A percentile compares a stretch with the other conserved stretches of the same genome.
Evolutionary conservation across 2,888 invertebrate species (phyloP).

Genomic region (Scaptomyza tumidula): DNA sequence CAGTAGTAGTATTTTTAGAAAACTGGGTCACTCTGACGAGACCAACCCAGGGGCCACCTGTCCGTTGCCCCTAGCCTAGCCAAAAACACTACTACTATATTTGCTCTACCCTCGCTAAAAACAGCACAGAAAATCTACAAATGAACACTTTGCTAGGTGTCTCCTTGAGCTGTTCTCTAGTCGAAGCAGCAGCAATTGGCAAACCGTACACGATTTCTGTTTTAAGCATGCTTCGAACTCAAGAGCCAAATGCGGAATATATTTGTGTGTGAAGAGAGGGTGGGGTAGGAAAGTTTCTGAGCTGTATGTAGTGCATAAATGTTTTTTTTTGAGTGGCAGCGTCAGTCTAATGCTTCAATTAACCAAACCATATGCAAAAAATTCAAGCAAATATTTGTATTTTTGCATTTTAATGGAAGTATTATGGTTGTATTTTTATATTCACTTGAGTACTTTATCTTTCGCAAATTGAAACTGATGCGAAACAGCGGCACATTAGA

Average conservation of each 20-base stretch:
- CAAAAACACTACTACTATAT: neutral
- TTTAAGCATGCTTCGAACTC: constrained; percentile 53
- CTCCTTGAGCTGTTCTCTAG: constrained; percentile 50
- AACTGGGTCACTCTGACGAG: constrained; percentile 64
- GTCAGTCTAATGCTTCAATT: constrained; percentile 53
- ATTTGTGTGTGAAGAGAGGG: neutral
- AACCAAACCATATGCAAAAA: constrained; percentile 28
- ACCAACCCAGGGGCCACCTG: constrained; percentile 52
- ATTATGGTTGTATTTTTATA: constrained; percentile 3
- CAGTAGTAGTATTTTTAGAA: constrained; percentile 69
- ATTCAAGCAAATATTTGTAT: constrained; percentile 7
- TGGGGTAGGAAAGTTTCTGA: neutral
- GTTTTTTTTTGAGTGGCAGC: constrained; percentile 22
- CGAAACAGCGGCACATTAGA: constrained; percentile 7
- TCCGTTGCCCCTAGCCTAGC: constrained; percentile 5
- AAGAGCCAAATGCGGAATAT: constrained; percentile 14
- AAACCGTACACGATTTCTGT: constrained; percentile 57
- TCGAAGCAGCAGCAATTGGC: constrained; percentile 44
- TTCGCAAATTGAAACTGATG: constrained; percentile 35
- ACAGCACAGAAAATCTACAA: constrained; percentile 62
- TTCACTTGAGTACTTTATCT: constrained; percentile 4
- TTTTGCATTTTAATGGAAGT: constrained; percentile 20
- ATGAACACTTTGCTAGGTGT: constrained; percentile 66
- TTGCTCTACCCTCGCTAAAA: constrained; percentile 20
- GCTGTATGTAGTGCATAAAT: constrained; percentile 32